Conservation (phyloP, 2,888 invertebrate species). For the Seladonia tumulorum region DNA sequence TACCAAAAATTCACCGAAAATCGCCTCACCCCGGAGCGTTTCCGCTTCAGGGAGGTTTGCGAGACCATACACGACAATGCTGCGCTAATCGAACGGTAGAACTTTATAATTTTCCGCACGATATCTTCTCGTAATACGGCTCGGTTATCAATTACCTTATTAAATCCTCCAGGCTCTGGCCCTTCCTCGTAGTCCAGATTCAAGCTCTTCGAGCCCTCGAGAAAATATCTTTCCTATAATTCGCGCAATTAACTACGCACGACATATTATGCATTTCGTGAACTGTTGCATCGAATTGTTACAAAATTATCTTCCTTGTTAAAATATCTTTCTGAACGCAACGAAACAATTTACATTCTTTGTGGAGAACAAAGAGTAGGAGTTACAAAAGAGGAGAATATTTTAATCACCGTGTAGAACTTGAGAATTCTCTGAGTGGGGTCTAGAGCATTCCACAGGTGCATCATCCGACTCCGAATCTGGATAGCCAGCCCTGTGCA, state of each 20-base stretch:
- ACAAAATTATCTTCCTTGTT: too few species aligned
- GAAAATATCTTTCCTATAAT: not conserved
- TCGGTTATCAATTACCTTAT: not conserved
- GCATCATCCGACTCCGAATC: not conserved
- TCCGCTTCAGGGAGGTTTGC: constrained; percentile 28
- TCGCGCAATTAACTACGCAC: not conserved
- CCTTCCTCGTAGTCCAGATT: not conserved
- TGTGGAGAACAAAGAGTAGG: not conserved
- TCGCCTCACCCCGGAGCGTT: constrained; percentile 30
- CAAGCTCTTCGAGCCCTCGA: not conserved
- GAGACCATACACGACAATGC: constrained; percentile 20
- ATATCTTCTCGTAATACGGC: constrained; percentile 18
- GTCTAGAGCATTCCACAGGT: not conserved
- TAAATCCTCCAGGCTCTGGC: not conserved
- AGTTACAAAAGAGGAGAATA: not conserved
- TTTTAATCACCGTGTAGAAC: not conserved
- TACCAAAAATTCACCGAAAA: constrained; percentile 47
- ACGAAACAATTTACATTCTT: too few species aligned
- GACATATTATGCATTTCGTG: not conserved
- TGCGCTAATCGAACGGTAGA: constrained; percentile 30
- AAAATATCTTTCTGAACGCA: too few species aligned
- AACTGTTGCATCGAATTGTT: not conserved
- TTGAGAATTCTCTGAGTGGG: not conserved
- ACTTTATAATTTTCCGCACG: constrained; percentile 25
- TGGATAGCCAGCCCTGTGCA: not conserved